Evolutionary conservation across 2,888 invertebrate genomes (phyloP).

Genomic region (Marasmarcha lunaedactyla): DNA sequence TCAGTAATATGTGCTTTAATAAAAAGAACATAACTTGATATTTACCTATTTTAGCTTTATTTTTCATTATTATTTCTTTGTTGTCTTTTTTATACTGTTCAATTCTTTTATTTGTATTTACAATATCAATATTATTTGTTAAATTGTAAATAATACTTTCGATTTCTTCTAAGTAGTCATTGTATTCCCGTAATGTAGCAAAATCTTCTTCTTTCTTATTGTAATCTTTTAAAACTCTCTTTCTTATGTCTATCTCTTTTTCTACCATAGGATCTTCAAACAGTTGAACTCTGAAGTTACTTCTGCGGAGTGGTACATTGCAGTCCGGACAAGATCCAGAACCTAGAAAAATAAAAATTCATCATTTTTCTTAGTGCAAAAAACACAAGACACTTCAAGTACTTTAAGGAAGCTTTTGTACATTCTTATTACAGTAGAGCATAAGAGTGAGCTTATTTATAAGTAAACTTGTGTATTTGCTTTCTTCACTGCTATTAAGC

Average conservation of each 20-base stretch:
- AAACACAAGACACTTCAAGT: too few relatives aligned
- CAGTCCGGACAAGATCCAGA: constrained; percentile 97
- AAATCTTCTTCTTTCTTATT: constrained; percentile 98
- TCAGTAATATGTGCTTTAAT: too few relatives aligned
- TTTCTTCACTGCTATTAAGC: too few relatives aligned
- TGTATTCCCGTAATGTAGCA: constrained; percentile 82
- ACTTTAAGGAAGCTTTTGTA: too few relatives aligned
- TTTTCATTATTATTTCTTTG: constrained; percentile 84
- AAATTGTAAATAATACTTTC: constrained; percentile 93
- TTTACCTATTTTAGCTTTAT: constrained; percentile 77
- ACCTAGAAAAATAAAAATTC: constrained; percentile 74
- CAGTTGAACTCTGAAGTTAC: constrained; percentile 92
- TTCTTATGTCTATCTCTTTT: constrained; percentile 96
- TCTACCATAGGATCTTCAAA: constrained; percentile 98
- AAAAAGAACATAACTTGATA: too few relatives aligned
- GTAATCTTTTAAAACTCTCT: constrained; percentile 88
- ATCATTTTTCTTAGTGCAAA: not conserved
- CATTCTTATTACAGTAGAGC: too few relatives aligned
- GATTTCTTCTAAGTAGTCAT: constrained; percentile 96
- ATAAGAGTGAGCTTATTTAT: too few relatives aligned
- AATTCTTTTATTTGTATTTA: constrained; percentile 89
- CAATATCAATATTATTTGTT: constrained; percentile 88
- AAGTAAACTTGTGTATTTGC: too few relatives aligned
- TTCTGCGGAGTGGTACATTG: constrained; percentile 85
- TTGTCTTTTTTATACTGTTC: constrained; percentile 94